Conservation (phyloP, 2,113 vertebrate species). For the Calypte anna region DNA sequence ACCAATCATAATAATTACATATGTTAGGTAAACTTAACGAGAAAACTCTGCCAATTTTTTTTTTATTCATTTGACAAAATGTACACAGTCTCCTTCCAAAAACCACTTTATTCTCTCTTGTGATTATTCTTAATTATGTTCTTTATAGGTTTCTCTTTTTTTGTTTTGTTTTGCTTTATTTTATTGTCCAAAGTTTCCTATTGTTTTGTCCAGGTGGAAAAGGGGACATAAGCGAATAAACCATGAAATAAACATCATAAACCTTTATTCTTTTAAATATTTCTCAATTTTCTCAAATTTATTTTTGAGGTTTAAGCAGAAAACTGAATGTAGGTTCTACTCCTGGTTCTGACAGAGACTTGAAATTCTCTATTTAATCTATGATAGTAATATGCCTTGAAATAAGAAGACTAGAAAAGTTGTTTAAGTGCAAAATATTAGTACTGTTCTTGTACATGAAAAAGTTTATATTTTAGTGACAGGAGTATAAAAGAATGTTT, state of each 20-base stretch:
- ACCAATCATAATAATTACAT: constrained; percentile 32
- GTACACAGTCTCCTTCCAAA: not conserved
- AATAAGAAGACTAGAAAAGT: not conserved
- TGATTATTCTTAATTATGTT: not conserved
- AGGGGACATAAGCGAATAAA: not conserved
- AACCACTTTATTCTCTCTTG: not conserved
- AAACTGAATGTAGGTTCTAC: not conserved
- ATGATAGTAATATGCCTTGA: not conserved
- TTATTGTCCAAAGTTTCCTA: not conserved
- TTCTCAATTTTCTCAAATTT: not conserved
- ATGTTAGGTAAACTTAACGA: constrained; percentile 29
- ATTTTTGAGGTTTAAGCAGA: not conserved
- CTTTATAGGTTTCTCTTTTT: not conserved
- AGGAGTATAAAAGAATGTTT: not conserved
- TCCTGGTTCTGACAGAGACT: not conserved
- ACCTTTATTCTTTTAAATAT: not conserved
- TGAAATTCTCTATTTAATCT: not conserved
- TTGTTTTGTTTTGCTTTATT: not conserved
- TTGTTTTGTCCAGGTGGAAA: not conserved
- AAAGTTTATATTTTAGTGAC: not conserved
- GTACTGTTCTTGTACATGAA: not conserved
- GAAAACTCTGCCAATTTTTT: not conserved
- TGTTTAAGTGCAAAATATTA: not conserved
- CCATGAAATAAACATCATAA: not conserved
- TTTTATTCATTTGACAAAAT: not conserved